Evolutionary conservation across 1,140 invertebrate species (phyloP).

Genomic region (Pachyrhynchus sulphureomaculatus): DNA sequence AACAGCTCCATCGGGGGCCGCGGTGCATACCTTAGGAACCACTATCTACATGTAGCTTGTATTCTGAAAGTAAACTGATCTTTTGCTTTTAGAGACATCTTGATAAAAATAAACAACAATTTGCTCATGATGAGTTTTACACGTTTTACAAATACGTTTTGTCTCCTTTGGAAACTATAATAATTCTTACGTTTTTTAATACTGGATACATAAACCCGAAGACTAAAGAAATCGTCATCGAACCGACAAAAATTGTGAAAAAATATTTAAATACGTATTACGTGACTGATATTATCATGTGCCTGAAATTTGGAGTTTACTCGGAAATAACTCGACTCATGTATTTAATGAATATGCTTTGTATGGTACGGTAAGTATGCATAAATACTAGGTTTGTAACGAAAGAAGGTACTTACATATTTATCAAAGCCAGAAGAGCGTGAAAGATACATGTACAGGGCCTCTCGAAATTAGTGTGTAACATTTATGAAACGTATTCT

Average conservation of each 20-base stretch:
- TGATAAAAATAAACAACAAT: too few relatives aligned
- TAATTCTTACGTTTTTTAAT: conserved; percentile 5
- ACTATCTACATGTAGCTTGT: too few relatives aligned
- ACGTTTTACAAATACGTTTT: conserved; percentile 1
- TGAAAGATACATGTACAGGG: too few relatives aligned
- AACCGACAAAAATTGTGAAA: conserved; percentile 14
- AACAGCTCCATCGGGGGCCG: too few relatives aligned
- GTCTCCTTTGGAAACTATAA: conserved; percentile 9
- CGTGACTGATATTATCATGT: conserved; percentile 16
- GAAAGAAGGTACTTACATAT: too few relatives aligned
- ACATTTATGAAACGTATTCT: too few relatives aligned
- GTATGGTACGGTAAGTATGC: conserved; percentile 7
- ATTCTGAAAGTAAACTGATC: too few relatives aligned
- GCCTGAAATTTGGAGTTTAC: conserved; percentile 8
- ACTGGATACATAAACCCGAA: conserved; percentile 22
- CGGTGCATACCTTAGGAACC: too few relatives aligned
- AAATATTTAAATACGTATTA: conserved; percentile 25
- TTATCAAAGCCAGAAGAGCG: too few relatives aligned
- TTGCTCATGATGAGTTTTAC: not conserved
- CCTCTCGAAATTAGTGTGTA: too few relatives aligned
- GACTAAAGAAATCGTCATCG: conserved; percentile 22
- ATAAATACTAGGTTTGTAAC: too few relatives aligned
- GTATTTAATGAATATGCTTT: conserved; percentile 12
- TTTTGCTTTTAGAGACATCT: too few relatives aligned
- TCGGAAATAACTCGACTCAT: not conserved